Evolutionary conservation across 2,797 vertebrate genomes (phyloP).

Genomic region (Smutsia gigantea): DNA sequence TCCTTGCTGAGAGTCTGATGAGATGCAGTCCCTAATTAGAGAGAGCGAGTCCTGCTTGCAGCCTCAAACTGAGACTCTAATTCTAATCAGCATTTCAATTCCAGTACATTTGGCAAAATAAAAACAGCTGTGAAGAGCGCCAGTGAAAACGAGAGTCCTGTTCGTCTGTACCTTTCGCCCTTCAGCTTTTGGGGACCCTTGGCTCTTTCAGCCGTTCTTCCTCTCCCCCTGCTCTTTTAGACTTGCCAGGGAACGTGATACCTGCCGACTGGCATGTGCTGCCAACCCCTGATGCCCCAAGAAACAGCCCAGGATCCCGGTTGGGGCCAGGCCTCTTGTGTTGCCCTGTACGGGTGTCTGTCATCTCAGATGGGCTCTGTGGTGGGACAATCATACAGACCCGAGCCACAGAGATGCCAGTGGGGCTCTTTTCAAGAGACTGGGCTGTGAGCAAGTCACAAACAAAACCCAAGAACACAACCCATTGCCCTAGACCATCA

Average conservation of each 20-base stretch:
- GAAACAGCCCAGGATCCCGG: background rate
- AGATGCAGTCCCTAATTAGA: conserved; percentile 69
- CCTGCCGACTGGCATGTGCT: background rate
- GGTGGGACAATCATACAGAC: background rate
- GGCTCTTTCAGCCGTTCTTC: background rate
- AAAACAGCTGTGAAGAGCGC: conserved; percentile 71
- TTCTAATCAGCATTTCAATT: conserved; percentile 79
- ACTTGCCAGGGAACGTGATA: conserved; percentile 6
- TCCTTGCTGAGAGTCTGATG: conserved; percentile 56
- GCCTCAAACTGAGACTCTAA: conserved; percentile 65
- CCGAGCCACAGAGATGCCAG: background rate
- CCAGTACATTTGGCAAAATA: conserved; percentile 78
- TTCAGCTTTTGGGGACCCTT: background rate
- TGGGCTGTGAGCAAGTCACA: conserved; percentile 51
- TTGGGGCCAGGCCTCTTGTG: rapidly evolving
- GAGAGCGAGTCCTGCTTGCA: conserved; percentile 72
- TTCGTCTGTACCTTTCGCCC: background rate
- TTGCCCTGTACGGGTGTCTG: rapidly evolving
- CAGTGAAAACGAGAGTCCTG: background rate
- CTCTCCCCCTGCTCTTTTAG: background rate
- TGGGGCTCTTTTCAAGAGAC: conserved; percentile 57
- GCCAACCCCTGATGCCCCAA: background rate
- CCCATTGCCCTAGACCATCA: conserved; percentile 18
- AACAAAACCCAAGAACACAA: conserved; percentile 73
- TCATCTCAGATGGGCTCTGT: conserved; percentile 38